These are phyloP conservation scores for Trematomus bernacchii DNA, from an alignment of 2,797 vertebrate species.

Conservation along the genomic window DNA sequence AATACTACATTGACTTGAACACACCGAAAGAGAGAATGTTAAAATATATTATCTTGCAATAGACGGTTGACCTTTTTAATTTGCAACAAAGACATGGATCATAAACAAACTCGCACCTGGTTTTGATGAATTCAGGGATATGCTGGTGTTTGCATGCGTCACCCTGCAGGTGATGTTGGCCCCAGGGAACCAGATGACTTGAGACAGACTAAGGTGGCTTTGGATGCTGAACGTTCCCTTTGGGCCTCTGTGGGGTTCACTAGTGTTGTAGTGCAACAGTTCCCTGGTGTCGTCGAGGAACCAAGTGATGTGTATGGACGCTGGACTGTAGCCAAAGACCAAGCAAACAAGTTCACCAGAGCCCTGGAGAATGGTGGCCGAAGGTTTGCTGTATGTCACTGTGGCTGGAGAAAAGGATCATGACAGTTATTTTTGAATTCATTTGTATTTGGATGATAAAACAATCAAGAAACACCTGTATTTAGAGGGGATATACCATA, in stretches of 20 bases:
- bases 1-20: background rate
- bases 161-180: slow-evolving; percentile 73
- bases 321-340: slow-evolving; percentile 78
- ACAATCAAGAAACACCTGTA: background rate
- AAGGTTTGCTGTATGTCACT: slow-evolving; percentile 52
- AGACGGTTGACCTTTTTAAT: background rate
- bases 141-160: slow-evolving; percentile 60
- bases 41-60: background rate
- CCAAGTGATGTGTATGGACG: slow-evolving; percentile 80
- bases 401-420: slow-evolving; percentile 52
- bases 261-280: slow-evolving; percentile 43
- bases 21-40: background rate
- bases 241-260: slow-evolving; percentile 51
- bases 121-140: slow-evolving; percentile 52
- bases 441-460: background rate
- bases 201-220: slow-evolving; percentile 69
- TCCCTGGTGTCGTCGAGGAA: slow-evolving; percentile 40
- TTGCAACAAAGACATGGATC: background rate
- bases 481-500: background rate
- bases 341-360: slow-evolving; percentile 76
- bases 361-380: slow-evolving; percentile 68
- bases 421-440: background rate
- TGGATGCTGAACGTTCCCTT: slow-evolving; percentile 77
- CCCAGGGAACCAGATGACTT: slow-evolving; percentile 57
- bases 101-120: slow-evolving; percentile 59